Evolutionary conservation across 2,113 vertebrate species (phyloP).

Genomic region (Pteronura brasiliensis): DNA sequence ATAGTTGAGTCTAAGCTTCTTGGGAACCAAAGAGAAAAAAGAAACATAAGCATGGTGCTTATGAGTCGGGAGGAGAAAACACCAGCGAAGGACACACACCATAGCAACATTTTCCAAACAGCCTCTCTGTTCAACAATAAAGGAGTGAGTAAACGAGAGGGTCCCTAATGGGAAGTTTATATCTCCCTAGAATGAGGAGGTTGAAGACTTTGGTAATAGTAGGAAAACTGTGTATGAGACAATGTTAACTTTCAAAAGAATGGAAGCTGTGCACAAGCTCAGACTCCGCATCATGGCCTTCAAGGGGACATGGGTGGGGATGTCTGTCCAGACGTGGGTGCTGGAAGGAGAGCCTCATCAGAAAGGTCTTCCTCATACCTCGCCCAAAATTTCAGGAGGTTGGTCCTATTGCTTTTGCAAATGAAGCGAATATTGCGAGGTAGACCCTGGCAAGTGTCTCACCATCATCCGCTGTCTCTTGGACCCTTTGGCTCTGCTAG

Average conservation of each 20-base stretch:
- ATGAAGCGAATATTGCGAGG: too few relatives aligned
- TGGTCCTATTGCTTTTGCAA: neutral
- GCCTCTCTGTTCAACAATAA: neutral
- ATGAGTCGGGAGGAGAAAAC: neutral
- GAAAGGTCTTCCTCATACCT: too few relatives aligned
- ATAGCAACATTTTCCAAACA: neutral
- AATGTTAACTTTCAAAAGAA: neutral
- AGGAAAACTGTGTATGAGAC: neutral
- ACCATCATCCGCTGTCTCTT: rapidly evolving
- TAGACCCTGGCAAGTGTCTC: neutral
- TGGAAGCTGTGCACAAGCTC: rapidly evolving
- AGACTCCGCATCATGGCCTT: neutral
- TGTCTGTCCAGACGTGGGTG: rapidly evolving
- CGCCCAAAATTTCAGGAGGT: neutral
- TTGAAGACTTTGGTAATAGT: neutral
- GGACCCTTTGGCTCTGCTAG: too few relatives aligned
- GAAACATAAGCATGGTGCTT: neutral
- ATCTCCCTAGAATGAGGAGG: neutral
- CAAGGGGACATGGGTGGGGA: rapidly evolving
- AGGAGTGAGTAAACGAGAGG: neutral
- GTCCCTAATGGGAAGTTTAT: neutral
- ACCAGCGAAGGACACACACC: neutral
- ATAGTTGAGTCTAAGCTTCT: neutral
- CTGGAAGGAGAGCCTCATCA: neutral
- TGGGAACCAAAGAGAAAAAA: neutral